These are phyloP conservation scores for Philonicus albiceps DNA, from an alignment of 2,888 invertebrate species.

Conservation along the genomic window DNA sequence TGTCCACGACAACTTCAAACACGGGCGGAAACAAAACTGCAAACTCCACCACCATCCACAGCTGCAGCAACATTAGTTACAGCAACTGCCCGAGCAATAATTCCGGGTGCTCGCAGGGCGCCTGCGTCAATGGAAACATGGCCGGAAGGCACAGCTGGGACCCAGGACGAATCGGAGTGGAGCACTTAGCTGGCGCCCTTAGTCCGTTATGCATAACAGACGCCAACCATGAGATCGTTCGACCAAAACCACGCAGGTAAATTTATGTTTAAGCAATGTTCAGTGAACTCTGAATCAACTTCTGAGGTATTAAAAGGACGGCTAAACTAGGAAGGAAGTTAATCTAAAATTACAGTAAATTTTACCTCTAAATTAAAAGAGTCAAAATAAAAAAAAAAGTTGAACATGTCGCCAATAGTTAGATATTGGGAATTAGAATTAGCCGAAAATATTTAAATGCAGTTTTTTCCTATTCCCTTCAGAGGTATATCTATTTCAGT, in stretches of 20 bases:
- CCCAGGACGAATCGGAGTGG: conserved; percentile 65
- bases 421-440: no score
- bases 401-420: no score
- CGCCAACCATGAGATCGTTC: conserved; percentile 83
- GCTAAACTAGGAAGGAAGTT: not conserved
- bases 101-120: not conserved
- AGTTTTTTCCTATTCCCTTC: no score
- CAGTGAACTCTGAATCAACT: no score
- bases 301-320: not conserved
- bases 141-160: conserved; percentile 63
- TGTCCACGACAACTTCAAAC: conserved; percentile 16
- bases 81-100: not conserved
- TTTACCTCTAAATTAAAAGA: no score
- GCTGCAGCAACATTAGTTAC: conserved; percentile 8
- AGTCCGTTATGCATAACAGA: conserved; percentile 74
- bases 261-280: conserved; percentile 34
- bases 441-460: no score
- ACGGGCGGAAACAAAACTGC: not conserved
- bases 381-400: no score
- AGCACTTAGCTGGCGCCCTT: conserved; percentile 70
- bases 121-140: conserved; percentile 53
- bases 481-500: no score
- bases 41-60: conserved; percentile 12
- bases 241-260: conserved; percentile 86
- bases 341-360: not conserved